phyloP scores from a whole-genome alignment of 2,797 vertebrate species.

The Triplophysa bombifrons region DNA sequence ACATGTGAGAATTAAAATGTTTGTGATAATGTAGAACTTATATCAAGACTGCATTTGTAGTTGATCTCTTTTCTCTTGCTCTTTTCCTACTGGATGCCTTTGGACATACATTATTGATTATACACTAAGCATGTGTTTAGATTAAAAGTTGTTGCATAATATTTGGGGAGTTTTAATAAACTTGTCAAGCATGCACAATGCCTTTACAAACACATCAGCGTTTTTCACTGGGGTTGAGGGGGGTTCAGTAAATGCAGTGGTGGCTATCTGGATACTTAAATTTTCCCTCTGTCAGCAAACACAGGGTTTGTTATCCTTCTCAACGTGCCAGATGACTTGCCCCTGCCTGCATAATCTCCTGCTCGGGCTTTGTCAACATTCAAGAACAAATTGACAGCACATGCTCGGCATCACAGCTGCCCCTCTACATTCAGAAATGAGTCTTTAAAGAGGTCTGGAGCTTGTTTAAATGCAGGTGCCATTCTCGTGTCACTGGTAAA shows the following conservation, averaged over 20 bases:
- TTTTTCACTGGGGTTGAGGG: conserved; percentile 19
- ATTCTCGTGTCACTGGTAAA: conserved; percentile 21
- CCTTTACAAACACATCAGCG: conserved; percentile 6
- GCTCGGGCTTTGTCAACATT: conserved; percentile 63
- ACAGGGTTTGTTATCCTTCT: conserved; percentile 59
- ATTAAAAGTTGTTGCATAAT: background rate
- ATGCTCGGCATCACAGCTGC: conserved; percentile 40
- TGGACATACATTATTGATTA: background rate
- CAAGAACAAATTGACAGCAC: conserved; percentile 62
- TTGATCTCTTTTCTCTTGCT: no score
- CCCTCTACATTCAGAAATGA: conserved; percentile 9
- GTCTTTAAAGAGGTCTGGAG: conserved; percentile 11
- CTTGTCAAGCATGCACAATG: background rate
- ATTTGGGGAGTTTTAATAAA: conserved; percentile 18
- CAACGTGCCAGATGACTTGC: conserved; percentile 62
- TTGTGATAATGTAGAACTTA: no score
- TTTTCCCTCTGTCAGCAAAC: conserved; percentile 65
- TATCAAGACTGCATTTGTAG: no score
- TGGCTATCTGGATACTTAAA: conserved; percentile 54
- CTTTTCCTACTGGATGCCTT: background rate
- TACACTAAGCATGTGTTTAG: conserved; percentile 5
- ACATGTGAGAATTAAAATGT: no score
- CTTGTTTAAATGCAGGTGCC: conserved; percentile 37
- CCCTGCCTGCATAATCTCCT: conserved; percentile 67
- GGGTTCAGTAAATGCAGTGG: conserved; percentile 26